These are phyloP conservation scores for Leptoclinus maculatus DNA, from an alignment of 2,797 vertebrate species.

Conservation along the genomic window DNA sequence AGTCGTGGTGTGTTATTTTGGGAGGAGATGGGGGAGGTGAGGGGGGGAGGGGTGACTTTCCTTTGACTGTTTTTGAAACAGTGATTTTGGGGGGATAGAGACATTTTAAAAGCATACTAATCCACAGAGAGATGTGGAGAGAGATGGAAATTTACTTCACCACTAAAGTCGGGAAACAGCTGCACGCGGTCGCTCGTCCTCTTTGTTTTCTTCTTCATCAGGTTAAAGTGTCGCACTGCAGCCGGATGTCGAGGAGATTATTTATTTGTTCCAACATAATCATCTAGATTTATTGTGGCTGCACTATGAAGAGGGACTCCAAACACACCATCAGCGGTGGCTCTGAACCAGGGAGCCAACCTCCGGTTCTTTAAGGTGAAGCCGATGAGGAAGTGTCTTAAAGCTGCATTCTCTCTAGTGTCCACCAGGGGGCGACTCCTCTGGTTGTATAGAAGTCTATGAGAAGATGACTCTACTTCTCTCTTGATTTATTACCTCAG, in stretches of 20 bases:
- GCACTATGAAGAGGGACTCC: background rate
- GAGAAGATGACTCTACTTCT: too few relatives aligned
- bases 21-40: background rate
- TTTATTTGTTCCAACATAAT: background rate
- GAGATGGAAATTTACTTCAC: background rate
- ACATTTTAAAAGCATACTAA: slow-evolving; percentile 37
- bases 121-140: slow-evolving; percentile 35
- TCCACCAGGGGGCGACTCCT: background rate
- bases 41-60: slow-evolving; percentile 50
- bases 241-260: background rate
- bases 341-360: too few relatives aligned
- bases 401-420: background rate
- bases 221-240: slow-evolving; percentile 8
- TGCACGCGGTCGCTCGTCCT: background rate
- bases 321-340: background rate
- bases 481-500: too few relatives aligned
- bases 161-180: slow-evolving; percentile 8
- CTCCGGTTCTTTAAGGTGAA: too few relatives aligned
- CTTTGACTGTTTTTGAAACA: slow-evolving; percentile 49
- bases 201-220: slow-evolving; percentile 6
- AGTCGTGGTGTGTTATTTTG: slow-evolving; percentile 49
- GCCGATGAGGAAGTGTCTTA: background rate
- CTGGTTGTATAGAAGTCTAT: background rate
- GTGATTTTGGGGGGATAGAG: slow-evolving; percentile 38
- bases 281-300: background rate